Evolutionary conservation across 1,140 invertebrate genomes (phyloP).

Genomic region (Pseudomyrmex pallidus): DNA sequence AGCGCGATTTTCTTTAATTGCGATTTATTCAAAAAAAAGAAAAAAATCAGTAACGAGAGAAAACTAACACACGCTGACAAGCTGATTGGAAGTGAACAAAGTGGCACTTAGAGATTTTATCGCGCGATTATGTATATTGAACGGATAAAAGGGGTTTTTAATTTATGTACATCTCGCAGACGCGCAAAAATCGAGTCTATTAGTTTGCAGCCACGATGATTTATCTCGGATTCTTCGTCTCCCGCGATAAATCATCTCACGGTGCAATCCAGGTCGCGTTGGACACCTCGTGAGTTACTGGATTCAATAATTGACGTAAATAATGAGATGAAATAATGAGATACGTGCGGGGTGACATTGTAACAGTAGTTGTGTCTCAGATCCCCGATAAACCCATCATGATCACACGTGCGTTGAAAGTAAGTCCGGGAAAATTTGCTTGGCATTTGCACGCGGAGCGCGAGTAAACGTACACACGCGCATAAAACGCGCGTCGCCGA

Average conservation of each 20-base stretch:
- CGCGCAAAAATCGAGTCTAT: slow-evolving; percentile 26
- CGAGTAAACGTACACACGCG: slow-evolving; percentile 37
- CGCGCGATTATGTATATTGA: slow-evolving; percentile 9
- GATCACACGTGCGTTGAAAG: neutral
- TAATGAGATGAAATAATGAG: slow-evolving; percentile 40
- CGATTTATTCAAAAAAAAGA: neutral
- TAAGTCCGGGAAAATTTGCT: slow-evolving; percentile 3
- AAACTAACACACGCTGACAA: neutral
- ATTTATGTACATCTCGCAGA: slow-evolving; percentile 16
- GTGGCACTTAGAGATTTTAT: slow-evolving; percentile 21
- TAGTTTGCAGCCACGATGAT: slow-evolving; percentile 6
- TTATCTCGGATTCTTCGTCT: slow-evolving; percentile 43
- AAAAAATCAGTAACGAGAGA: neutral
- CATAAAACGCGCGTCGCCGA: neutral
- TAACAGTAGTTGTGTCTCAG: slow-evolving; percentile 51
- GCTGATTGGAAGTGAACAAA: slow-evolving; percentile 1
- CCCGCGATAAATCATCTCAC: slow-evolving; percentile 31
- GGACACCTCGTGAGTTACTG: slow-evolving; percentile 25
- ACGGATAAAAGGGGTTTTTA: slow-evolving; percentile 12
- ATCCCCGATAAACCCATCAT: slow-evolving; percentile 50
- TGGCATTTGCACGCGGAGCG: slow-evolving; percentile 27
- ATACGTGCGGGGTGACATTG: neutral
- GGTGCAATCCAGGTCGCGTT: slow-evolving; percentile 35
- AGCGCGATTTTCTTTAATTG: too few species aligned
- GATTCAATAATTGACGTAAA: slow-evolving; percentile 49